A percentile compares a stretch with the other conserved stretches of the same genome.
Conservation (phyloP, 1,140 invertebrate genomes). For the Drosophila ogumai region DNA sequence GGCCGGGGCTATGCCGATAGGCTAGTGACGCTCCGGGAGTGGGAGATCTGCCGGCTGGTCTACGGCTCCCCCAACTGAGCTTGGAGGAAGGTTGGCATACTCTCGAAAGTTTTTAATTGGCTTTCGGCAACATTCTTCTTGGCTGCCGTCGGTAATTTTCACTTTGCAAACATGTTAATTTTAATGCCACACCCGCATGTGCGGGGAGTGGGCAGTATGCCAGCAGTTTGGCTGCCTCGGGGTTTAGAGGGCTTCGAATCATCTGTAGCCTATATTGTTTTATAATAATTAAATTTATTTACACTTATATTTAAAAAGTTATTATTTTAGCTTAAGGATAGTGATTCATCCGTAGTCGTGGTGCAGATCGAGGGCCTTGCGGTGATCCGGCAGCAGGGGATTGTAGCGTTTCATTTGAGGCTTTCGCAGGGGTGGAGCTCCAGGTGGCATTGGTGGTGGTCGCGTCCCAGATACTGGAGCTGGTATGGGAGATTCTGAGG, state of each 20-base stretch:
- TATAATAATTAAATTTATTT: neutral
- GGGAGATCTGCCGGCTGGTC: constrained; percentile 51
- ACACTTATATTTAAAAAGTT: neutral
- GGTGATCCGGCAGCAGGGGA: constrained; percentile 51
- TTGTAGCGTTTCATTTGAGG: constrained; percentile 23
- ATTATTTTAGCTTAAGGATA: neutral
- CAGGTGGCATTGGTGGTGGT: constrained; percentile 1
- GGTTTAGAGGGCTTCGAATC: too few species aligned
- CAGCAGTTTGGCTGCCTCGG: neutral
- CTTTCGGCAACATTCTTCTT: constrained; percentile 51
- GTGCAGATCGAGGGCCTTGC: constrained; percentile 12
- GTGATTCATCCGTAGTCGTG: constrained; percentile 5
- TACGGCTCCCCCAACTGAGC: neutral
- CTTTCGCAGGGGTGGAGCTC: neutral
- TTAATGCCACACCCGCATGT: constrained; percentile 17
- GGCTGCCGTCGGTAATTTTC: constrained; percentile 64
- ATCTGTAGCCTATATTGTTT: neutral
- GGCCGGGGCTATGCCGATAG: constrained; percentile 42
- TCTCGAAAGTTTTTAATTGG: constrained; percentile 69
- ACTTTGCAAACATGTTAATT: constrained; percentile 57
- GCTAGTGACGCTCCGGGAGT: constrained; percentile 29
- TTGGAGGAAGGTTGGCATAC: constrained; percentile 8
- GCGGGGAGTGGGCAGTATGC: neutral
- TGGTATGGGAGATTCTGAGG: neutral
- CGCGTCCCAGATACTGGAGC: neutral